Percentiles rank a stretch among this genome's conserved stretches.
Evolutionary conservation across 2,888 invertebrate species (phyloP).

Genomic region (Ophioninae sp.): DNA sequence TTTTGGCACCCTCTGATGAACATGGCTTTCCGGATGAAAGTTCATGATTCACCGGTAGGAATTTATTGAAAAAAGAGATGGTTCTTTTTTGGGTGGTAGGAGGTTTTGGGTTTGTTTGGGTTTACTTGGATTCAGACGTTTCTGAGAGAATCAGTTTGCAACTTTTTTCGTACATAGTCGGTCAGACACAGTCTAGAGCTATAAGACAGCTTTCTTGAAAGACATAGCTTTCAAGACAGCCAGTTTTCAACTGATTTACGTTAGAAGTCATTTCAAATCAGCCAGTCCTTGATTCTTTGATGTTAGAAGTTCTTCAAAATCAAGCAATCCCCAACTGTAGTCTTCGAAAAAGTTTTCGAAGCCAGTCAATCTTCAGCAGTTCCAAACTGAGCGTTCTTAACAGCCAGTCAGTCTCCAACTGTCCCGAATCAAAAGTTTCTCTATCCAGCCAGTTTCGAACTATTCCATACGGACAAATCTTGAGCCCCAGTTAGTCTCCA

Average conservation of each 20-base stretch:
- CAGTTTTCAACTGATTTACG: too few species aligned
- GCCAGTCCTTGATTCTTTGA: too few species aligned
- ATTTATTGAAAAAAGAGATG: neutral
- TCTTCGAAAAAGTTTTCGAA: neutral
- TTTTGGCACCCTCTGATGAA: neutral
- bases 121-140: neutral
- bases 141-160: too few species aligned
- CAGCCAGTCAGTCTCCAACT: neutral
- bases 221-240: too few species aligned
- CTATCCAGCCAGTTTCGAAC: neutral
- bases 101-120: neutral
- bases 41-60: neutral
- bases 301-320: too few species aligned
- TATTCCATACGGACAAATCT: neutral
- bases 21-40: neutral
- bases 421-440: neutral
- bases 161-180: too few species aligned
- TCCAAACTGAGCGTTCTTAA: neutral
- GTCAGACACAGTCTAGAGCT: too few species aligned
- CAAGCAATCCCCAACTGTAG: too few species aligned
- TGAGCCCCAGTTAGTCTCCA: neutral
- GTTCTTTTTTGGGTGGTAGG: neutral
- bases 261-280: too few species aligned
- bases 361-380: neutral
- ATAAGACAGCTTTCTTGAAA: too few species aligned